Percentiles rank a stretch among this genome's conserved stretches.
These are phyloP conservation scores for Eupithecia vulgata DNA, from an alignment of 2,888 invertebrate species.

Conservation along the genomic window DNA sequence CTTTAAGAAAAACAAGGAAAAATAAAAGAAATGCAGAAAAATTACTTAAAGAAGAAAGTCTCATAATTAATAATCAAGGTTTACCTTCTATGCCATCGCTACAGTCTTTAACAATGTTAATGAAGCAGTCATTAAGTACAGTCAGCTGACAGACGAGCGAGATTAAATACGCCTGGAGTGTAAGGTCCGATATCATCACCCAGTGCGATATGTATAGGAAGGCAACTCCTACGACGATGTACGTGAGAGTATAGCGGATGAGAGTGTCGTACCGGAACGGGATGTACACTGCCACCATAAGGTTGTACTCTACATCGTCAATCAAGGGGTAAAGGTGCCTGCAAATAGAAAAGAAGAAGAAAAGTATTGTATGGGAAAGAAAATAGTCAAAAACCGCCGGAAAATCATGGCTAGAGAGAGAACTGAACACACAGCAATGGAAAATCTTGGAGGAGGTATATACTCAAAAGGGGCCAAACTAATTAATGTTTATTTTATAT, in stretches of 20 bases:
- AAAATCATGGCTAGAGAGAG: too few species aligned
- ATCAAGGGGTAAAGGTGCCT: constrained; percentile 67
- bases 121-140: constrained; percentile 67
- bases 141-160: constrained; percentile 69
- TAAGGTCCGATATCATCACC: constrained; percentile 70
- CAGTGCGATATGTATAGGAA: constrained; percentile 65
- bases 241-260: constrained; percentile 54
- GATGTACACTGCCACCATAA: constrained; percentile 57
- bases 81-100: constrained; percentile 51
- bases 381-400: too few species aligned
- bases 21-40: too few species aligned
- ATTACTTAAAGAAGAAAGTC: not conserved
- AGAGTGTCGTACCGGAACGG: constrained; percentile 61
- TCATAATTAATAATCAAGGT: not conserved
- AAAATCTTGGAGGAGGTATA: too few species aligned
- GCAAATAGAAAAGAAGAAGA: not conserved
- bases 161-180: constrained; percentile 67
- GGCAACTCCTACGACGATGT: constrained; percentile 53
- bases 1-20: not conserved
- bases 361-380: not conserved
- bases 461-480: too few species aligned
- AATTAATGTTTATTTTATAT: too few species aligned
- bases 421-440: too few species aligned
- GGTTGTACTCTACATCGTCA: constrained; percentile 71
- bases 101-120: constrained; percentile 63